Evolutionary conservation across 2,797 vertebrate species (phyloP).

Genomic region (Crenuchus spilurus): DNA sequence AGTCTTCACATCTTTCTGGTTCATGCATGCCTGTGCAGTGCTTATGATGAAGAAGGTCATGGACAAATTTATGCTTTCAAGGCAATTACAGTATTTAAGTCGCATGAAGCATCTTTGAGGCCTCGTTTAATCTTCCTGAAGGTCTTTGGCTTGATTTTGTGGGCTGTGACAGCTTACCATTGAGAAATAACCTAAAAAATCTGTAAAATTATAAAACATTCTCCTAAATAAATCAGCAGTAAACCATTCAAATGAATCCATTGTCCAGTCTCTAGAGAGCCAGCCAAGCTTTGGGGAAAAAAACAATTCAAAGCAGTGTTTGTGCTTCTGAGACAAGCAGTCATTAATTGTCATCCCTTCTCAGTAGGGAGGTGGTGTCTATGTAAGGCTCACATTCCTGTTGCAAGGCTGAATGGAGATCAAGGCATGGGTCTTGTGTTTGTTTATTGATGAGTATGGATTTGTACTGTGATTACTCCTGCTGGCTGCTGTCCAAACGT

Average conservation of each 20-base stretch:
- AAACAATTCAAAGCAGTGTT: slow-evolving; percentile 1
- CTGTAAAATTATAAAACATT: background rate
- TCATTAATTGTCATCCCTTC: background rate
- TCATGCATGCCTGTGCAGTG: background rate
- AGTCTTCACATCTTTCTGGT: background rate
- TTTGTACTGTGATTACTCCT: slow-evolving; percentile 28
- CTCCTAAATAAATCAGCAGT: slow-evolving; percentile 8
- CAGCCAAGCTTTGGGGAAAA: slow-evolving; percentile 1
- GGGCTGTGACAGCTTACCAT: background rate
- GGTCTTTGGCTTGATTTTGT: slow-evolving; percentile 3
- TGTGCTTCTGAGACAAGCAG: background rate
- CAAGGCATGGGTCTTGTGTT: slow-evolving; percentile 10
- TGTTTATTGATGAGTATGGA: slow-evolving; percentile 37
- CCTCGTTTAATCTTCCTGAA: background rate
- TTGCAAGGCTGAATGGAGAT: slow-evolving; percentile 14
- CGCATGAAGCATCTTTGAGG: background rate
- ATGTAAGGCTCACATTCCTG: background rate
- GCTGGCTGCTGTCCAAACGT: slow-evolving; percentile 22
- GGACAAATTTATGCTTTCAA: slow-evolving; percentile 6
- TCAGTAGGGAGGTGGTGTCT: background rate
- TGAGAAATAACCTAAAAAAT: background rate
- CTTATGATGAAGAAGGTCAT: background rate
- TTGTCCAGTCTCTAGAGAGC: background rate
- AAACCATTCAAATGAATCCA: slow-evolving; percentile 14
- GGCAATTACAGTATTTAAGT: background rate